These are phyloP conservation scores for Sinocyclocheilus maitianheensis DNA, from an alignment of 2,113 vertebrate genomes.

Conservation along the genomic window DNA sequence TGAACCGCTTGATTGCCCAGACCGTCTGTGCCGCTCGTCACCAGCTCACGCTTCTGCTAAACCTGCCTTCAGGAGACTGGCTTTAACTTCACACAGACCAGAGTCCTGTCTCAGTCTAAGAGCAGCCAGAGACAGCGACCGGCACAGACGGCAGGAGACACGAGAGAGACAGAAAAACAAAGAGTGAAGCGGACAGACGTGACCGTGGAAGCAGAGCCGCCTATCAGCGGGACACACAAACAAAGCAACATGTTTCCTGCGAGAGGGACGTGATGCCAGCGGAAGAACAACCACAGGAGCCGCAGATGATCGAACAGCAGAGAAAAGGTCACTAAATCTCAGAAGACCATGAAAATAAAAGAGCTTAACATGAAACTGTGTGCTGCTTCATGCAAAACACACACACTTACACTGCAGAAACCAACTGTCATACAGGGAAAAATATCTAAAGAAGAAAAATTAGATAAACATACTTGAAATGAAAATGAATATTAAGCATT, in stretches of 20 bases:
- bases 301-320: neutral
- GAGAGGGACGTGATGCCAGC: neutral
- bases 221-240: constrained; percentile 12
- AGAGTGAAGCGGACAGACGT: constrained; percentile 5
- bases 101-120: neutral
- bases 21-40: constrained; percentile 46
- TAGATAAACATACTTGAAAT: neutral
- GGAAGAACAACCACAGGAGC: constrained; percentile 14
- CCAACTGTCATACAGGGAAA: neutral
- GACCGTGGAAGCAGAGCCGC: constrained; percentile 2
- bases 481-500: neutral
- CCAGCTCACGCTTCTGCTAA: neutral
- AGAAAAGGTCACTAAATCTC: neutral
- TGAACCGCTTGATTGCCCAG: constrained; percentile 41
- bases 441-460: neutral
- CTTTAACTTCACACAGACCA: neutral
- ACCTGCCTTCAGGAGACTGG: neutral
- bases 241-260: neutral
- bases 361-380: neutral
- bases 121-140: neutral
- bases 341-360: neutral
- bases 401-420: neutral
- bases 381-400: neutral
- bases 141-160: neutral
- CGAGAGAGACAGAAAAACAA: constrained; percentile 31